Conservation (phyloP, 2,888 invertebrate genomes). For the Parasteatoda lunata region DNA sequence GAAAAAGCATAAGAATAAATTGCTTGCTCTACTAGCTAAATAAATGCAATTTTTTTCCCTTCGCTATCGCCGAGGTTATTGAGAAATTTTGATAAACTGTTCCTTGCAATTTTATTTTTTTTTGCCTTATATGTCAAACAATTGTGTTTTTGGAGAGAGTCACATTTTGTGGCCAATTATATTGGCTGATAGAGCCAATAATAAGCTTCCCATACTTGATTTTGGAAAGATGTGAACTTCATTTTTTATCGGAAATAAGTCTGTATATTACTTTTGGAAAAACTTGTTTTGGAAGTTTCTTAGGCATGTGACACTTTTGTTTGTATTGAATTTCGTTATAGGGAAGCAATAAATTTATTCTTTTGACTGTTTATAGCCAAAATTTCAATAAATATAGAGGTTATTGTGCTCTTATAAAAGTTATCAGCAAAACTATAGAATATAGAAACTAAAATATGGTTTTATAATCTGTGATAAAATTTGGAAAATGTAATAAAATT, state of each 20-base stretch:
- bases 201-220: constrained; percentile 11
- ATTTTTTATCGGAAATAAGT: not conserved
- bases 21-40: constrained; percentile 24
- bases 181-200: not conserved
- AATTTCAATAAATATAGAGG: no score
- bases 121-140: constrained; percentile 4
- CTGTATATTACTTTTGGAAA: not conserved
- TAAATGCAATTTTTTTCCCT: constrained; percentile 34
- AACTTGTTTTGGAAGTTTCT: no score
- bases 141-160: constrained; percentile 1
- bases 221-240: not conserved
- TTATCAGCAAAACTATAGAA: no score
- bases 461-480: no score
- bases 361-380: no score
- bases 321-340: no score
- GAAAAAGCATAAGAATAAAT: constrained; percentile 34
- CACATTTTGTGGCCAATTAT: constrained; percentile 24
- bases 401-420: no score
- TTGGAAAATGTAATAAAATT: no score
- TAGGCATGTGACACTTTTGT: no score
- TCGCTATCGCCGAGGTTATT: constrained; percentile 32
- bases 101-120: not conserved
- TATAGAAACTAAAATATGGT: no score
- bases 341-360: no score
- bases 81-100: constrained; percentile 50